These are phyloP conservation scores for Sakesphorus luctuosus DNA, from an alignment of 2,113 vertebrate species.

Conservation along the genomic window DNA sequence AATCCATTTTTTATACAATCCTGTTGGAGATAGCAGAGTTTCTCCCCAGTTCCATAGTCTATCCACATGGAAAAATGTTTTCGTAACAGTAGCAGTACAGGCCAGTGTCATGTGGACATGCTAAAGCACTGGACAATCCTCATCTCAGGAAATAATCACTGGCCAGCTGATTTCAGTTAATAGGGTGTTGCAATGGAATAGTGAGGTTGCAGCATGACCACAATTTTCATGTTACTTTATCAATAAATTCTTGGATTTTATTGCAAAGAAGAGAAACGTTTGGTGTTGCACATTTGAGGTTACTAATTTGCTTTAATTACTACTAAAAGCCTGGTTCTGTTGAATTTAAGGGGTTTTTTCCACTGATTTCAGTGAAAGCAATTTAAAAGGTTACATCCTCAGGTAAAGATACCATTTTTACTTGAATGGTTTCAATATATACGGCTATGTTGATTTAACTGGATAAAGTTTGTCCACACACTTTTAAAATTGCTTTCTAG, in stretches of 20 bases:
- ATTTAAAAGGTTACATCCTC: not conserved
- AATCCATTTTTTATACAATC: not conserved
- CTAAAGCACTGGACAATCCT: not conserved
- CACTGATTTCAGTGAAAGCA: not conserved
- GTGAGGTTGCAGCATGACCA: not conserved
- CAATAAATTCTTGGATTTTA: not conserved
- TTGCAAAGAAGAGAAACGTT: not conserved
- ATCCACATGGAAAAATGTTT: not conserved
- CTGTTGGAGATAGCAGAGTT: not conserved
- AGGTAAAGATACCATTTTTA: not conserved
- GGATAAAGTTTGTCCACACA: not conserved
- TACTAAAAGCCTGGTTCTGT: not conserved
- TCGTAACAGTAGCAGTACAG: not conserved
- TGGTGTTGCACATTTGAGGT: not conserved
- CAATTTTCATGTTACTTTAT: not conserved
- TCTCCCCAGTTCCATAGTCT: not conserved
- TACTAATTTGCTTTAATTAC: not conserved
- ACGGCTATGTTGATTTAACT: not conserved
- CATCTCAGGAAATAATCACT: not conserved
- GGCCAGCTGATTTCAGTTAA: not conserved
- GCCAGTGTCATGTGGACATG: not conserved
- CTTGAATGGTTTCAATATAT: not conserved
- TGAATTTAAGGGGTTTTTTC: not conserved
- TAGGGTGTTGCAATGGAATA: not conserved
- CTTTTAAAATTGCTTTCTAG: not conserved